phyloP scores from a whole-genome alignment of 1,140 invertebrate genomes.

The Danaus plexippus region DNA sequence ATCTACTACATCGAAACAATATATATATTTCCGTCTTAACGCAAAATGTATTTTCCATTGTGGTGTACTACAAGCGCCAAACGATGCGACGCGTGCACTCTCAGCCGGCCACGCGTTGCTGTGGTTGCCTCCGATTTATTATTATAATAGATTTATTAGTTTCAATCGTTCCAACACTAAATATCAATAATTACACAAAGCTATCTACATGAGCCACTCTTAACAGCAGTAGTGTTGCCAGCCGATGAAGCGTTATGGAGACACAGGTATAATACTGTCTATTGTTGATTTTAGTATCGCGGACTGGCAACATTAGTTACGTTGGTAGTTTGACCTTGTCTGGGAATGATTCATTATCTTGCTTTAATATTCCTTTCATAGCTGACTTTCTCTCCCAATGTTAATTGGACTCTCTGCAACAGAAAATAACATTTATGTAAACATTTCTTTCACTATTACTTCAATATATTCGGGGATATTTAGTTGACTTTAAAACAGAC shows the following conservation, averaged over 20 bases:
- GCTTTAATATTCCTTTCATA: constrained; percentile 50
- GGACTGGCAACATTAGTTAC: constrained; percentile 40
- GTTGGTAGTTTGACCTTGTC: constrained; percentile 41
- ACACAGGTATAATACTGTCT: constrained; percentile 11
- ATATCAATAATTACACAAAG: constrained; percentile 69
- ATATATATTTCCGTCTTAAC: constrained; percentile 36
- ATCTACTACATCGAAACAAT: constrained; percentile 55
- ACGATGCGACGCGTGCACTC: background rate
- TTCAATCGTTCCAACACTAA: constrained; percentile 56
- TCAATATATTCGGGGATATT: too few relatives aligned
- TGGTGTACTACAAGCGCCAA: constrained; percentile 2
- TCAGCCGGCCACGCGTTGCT: background rate
- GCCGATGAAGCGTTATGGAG: constrained; percentile 10
- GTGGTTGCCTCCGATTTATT: constrained; percentile 13
- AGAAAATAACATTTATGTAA: background rate
- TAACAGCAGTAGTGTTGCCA: constrained; percentile 45
- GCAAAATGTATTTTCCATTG: constrained; percentile 22
- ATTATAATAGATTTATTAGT: constrained; percentile 41
- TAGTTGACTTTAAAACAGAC: too few relatives aligned
- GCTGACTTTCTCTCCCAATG: constrained; percentile 45
- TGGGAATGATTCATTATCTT: constrained; percentile 66
- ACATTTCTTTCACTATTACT: too few relatives aligned
- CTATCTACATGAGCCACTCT: constrained; percentile 69
- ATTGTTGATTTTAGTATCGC: constrained; percentile 18
- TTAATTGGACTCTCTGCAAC: constrained; percentile 47